These are phyloP conservation scores for Caranx ignobilis DNA, from an alignment of 2,113 vertebrate species.

Conservation along the genomic window DNA sequence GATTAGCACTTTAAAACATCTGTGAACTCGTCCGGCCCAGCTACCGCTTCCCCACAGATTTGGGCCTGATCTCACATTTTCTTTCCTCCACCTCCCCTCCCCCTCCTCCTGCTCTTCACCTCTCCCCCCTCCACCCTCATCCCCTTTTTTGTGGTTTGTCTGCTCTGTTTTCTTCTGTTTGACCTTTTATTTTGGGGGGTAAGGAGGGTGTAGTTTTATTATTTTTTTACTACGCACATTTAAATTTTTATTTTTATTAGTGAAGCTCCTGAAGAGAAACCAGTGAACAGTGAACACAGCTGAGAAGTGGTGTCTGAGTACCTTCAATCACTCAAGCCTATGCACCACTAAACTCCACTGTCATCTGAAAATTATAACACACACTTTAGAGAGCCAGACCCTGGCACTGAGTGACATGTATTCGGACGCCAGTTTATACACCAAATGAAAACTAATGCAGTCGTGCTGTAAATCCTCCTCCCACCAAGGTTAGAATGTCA, in stretches of 20 bases:
- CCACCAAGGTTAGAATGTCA: neutral
- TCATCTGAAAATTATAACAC: neutral
- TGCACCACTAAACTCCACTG: neutral
- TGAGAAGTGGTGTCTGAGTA: neutral
- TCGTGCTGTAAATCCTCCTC: neutral
- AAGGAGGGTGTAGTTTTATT: neutral
- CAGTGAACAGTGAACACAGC: neutral
- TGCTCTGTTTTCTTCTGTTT: constrained; percentile 51
- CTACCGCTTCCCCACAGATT: constrained; percentile 81
- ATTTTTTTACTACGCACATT: neutral
- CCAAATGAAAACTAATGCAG: neutral
- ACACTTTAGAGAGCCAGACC: neutral
- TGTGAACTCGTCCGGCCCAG: constrained; percentile 82
- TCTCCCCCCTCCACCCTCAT: constrained; percentile 41
- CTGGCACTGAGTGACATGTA: neutral
- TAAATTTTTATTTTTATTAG: neutral
- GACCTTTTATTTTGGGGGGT: constrained; percentile 14
- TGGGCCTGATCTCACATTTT: constrained; percentile 79
- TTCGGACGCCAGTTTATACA: neutral
- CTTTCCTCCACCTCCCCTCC: constrained; percentile 51
- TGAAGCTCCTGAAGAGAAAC: neutral
- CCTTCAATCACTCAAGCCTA: neutral
- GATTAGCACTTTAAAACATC: constrained; percentile 89
- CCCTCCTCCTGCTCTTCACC: constrained; percentile 38
- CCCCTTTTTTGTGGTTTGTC: constrained; percentile 39